phyloP scores from a whole-genome alignment of 2,888 invertebrate genomes.

The Drosophila demipolita region DNA sequence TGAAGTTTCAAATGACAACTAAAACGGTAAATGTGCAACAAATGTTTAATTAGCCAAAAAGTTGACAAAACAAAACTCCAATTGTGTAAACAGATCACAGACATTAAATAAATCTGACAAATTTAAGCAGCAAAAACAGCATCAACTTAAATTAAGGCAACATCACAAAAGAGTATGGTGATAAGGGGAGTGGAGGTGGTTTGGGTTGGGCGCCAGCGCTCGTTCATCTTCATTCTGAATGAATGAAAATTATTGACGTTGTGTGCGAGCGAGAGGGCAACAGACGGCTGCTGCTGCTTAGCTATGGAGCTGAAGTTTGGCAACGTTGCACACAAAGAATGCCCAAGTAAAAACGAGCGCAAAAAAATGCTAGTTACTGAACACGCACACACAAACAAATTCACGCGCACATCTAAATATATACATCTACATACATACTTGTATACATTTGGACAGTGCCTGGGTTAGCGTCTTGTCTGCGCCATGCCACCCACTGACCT shows the following conservation, averaged over 20 bases:
- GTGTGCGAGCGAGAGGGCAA: constrained; percentile 16
- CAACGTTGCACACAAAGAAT: constrained; percentile 65
- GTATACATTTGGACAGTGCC: constrained; percentile 14
- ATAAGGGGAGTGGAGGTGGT: not conserved
- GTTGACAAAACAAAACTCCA: constrained; percentile 32
- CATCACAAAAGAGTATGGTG: not conserved
- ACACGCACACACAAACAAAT: constrained; percentile 33
- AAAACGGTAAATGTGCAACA: constrained; percentile 21
- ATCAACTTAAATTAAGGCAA: constrained; percentile 53
- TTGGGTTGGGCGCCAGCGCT: not conserved
- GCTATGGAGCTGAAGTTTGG: constrained; percentile 54
- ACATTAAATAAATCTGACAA: constrained; percentile 30
- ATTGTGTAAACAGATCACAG: constrained; percentile 35
- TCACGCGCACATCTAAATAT: not conserved
- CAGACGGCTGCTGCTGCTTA: constrained; percentile 2
- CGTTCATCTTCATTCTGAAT: constrained; percentile 64
- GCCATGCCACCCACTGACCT: constrained; percentile 77
- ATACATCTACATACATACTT: too few relatives aligned
- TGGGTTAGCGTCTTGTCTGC: constrained; percentile 52
- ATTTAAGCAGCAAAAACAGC: constrained; percentile 34
- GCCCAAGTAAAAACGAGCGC: constrained; percentile 75
- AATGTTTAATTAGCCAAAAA: constrained; percentile 32
- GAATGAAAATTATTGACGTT: constrained; percentile 73
- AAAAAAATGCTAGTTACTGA: constrained; percentile 69
- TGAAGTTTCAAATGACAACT: constrained; percentile 21